These are phyloP conservation scores for Meteorus cinctellus DNA, from an alignment of 2,888 invertebrate genomes.

Conservation along the genomic window DNA sequence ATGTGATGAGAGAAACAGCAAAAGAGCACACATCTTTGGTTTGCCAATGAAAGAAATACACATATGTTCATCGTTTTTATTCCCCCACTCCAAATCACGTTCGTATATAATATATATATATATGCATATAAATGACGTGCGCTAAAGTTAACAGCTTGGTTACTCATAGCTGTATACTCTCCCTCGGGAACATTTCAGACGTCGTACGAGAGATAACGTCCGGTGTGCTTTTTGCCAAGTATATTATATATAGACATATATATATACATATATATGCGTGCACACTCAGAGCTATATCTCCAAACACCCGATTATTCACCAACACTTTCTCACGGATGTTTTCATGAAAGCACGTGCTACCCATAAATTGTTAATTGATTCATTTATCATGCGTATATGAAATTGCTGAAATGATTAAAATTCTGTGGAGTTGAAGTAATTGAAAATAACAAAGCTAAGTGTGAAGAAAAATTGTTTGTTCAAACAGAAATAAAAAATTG, in stretches of 20 bases:
- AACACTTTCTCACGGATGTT: slow-evolving; percentile 6
- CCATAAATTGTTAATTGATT: neutral
- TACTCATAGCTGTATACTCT: neutral
- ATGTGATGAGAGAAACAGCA: slow-evolving; percentile 7
- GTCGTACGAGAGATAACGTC: neutral
- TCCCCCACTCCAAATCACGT: neutral
- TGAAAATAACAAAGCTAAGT: no score
- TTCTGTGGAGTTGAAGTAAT: no score
- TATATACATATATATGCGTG: neutral
- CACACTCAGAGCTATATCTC: neutral
- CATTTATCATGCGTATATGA: neutral
- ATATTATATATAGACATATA: neutral
- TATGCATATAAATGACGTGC: neutral
- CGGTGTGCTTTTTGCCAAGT: slow-evolving; percentile 4
- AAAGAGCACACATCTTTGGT: neutral
- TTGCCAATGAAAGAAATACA: slow-evolving; percentile 28
- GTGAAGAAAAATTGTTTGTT: no score
- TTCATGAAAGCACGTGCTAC: neutral
- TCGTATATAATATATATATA: neutral
- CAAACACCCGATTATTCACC: neutral
- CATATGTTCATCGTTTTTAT: slow-evolving; percentile 13
- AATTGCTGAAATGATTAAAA: neutral
- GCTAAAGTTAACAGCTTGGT: slow-evolving; percentile 5
- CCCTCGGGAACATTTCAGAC: slow-evolving; percentile 13
- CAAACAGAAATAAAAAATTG: neutral